Evolutionary conservation across 2,113 vertebrate species (phyloP).

Genomic region (Agelaius phoeniceus): DNA sequence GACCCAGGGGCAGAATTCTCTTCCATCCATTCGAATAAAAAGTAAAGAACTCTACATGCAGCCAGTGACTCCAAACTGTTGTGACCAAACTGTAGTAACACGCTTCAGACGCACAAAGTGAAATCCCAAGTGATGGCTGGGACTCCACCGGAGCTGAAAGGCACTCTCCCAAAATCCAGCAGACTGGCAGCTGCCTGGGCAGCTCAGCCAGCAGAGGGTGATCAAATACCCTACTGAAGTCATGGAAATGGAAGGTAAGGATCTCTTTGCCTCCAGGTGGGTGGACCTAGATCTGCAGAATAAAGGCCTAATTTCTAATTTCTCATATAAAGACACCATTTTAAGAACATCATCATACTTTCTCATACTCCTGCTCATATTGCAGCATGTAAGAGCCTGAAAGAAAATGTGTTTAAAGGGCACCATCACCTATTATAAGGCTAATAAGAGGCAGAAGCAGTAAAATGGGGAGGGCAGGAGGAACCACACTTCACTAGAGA

Average conservation of each 20-base stretch:
- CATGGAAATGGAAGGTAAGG: background rate
- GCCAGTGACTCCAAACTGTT: background rate
- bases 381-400: background rate
- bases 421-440: background rate
- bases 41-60: background rate
- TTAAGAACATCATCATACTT: background rate
- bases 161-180: background rate
- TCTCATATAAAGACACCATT: background rate
- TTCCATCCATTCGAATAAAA: background rate
- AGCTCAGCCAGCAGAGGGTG: conserved; percentile 20
- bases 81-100: background rate
- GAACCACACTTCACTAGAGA: background rate
- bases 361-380: background rate
- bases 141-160: background rate
- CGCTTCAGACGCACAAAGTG: background rate
- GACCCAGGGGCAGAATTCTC: conserved; percentile 24
- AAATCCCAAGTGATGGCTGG: background rate
- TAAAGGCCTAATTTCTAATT: background rate
- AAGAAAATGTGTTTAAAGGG: background rate
- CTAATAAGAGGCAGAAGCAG: background rate
- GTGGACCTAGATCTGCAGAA: background rate
- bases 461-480: background rate
- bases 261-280: background rate
- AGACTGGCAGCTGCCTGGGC: background rate
- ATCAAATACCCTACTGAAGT: background rate